phyloP scores from a whole-genome alignment of 2,888 invertebrate species.

The Polyploca ridens region DNA sequence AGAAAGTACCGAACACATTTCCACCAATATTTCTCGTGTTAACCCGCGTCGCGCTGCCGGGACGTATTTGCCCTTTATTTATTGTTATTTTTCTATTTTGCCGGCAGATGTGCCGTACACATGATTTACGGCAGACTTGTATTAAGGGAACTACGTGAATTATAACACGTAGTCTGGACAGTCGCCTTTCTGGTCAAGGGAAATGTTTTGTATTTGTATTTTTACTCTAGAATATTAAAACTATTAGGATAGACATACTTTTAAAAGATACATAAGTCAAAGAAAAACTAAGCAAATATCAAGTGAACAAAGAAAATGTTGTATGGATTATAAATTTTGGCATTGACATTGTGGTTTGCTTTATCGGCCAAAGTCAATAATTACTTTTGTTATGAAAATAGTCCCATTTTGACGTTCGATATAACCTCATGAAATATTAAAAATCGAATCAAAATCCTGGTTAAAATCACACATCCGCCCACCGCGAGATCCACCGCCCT shows the following conservation, averaged over 20 bases:
- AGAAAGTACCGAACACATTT: conserved; percentile 30
- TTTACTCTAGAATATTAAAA: conserved; percentile 15
- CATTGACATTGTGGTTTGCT: too few species aligned
- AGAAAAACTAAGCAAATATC: too few species aligned
- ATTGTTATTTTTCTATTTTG: conserved; percentile 85
- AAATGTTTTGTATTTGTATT: conserved; percentile 36
- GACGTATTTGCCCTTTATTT: conserved; percentile 72
- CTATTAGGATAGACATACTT: too few species aligned
- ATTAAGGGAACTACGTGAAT: conserved; percentile 76
- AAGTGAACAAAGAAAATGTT: too few species aligned
- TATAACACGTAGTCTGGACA: conserved; percentile 49
- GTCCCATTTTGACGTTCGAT: conserved; percentile 14
- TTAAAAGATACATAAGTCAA: too few species aligned
- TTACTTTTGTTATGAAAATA: not conserved
- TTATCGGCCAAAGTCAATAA: too few species aligned
- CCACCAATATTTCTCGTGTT: conserved; percentile 52
- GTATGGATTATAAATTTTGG: too few species aligned
- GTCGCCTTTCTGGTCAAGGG: conserved; percentile 46
- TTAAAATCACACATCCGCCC: conserved; percentile 50
- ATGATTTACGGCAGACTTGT: conserved; percentile 78
- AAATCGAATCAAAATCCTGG: conserved; percentile 38
- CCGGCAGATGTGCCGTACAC: conserved; percentile 77
- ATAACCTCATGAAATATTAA: conserved; percentile 42
- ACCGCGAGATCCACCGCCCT: conserved; percentile 56
- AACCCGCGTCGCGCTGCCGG: conserved; percentile 46